Evolutionary conservation across 2,888 invertebrate genomes (phyloP), one percentile per base, ranked within the genome.

Genomic region (Sphecodes monilicornis): DNA sequence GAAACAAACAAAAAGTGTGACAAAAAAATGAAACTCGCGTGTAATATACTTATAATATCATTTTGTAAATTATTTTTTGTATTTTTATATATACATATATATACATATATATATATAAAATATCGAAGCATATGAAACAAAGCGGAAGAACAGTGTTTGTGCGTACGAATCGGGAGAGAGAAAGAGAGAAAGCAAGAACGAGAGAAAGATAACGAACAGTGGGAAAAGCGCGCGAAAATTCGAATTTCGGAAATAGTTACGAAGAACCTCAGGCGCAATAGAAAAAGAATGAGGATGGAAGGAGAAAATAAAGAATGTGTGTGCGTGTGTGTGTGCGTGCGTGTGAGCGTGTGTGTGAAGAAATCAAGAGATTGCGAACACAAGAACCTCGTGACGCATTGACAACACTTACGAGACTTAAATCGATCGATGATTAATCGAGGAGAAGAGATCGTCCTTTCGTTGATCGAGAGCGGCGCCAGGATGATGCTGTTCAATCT

Each of bases 51-150:
- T 92, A 92, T 92, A 88, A 89, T 90, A 92, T 93, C 92, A 92
- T 93, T 93, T 93, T 93, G 92, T 93, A 93, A 93, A 93, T 93
- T 93, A 93, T 93, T 93, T 93, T 93, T 92, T 93, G 93, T 93
- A 93, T 93, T 93, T 93, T 93, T 93, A 93, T 93, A 93, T 93
- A 90, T 89, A 91, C 89, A 90, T 87, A 90, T 90, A 89, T 86
- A 86, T 86, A 89, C 87, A 91, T 87, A 90, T 84, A 90, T 88
- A 88, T 89, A 90, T 90, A 71, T 50, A 29, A 91, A 90, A 90
- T 86, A 90, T 84, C 86, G 84, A 88, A 86, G 89, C 86, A 85
- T 89, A 89, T 83, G 84, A 90, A 82, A 90, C 82, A 87, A 85
- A 85, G 90, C 86, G 88, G 88, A 88, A 86, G 88, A 88, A 85